Evolutionary conservation across 1,140 invertebrate genomes (phyloP).

Genomic region (Pantala flavescens): DNA sequence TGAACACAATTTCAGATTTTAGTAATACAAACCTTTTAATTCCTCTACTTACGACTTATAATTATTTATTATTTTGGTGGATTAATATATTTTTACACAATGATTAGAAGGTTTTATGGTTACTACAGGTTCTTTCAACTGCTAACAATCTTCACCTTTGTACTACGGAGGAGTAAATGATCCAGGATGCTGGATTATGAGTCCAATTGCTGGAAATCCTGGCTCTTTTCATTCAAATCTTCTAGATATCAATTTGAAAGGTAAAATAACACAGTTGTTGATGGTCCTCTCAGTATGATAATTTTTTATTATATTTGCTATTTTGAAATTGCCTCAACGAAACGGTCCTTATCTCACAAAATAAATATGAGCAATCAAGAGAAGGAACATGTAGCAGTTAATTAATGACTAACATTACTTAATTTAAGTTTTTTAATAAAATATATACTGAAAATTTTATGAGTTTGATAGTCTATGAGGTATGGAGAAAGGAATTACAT

Average conservation of each 20-base stretch:
- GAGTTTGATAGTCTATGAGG: too few relatives aligned
- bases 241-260: slow-evolving; percentile 60
- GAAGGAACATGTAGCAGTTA: not conserved
- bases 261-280: slow-evolving; percentile 58
- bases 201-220: slow-evolving; percentile 39
- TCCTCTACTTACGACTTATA: too few relatives aligned
- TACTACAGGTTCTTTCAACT: too few relatives aligned
- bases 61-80: too few relatives aligned
- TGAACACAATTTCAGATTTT: too few relatives aligned
- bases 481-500: too few relatives aligned
- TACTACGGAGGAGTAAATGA: slow-evolving; percentile 59
- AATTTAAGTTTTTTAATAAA: too few relatives aligned
- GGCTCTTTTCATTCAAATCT: slow-evolving; percentile 53
- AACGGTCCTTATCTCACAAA: not conserved
- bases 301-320: slow-evolving; percentile 44
- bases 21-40: too few relatives aligned
- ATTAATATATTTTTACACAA: too few relatives aligned
- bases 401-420: not conserved
- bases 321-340: slow-evolving; percentile 25
- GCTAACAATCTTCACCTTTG: slow-evolving; percentile 18
- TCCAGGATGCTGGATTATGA: slow-evolving; percentile 54
- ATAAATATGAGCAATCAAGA: not conserved
- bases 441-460: too few relatives aligned
- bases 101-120: too few relatives aligned
- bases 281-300: slow-evolving; percentile 41